phyloP scores from a whole-genome alignment of 2,888 invertebrate species.

The Drosophila vallismaia region DNA sequence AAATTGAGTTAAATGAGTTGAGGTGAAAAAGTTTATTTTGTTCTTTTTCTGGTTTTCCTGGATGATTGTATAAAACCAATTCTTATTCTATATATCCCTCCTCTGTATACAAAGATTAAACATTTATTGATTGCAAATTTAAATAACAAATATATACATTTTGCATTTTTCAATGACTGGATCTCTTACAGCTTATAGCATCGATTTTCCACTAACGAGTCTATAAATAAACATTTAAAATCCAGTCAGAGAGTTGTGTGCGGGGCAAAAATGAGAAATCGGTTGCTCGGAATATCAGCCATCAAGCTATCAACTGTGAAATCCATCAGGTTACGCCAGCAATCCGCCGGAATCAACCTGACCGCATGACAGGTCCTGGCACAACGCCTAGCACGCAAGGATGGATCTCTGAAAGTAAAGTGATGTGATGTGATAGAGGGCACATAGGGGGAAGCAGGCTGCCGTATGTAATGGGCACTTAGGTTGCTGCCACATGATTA shows the following conservation, averaged over 20 bases:
- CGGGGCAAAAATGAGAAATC: constrained; percentile 22
- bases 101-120: not conserved
- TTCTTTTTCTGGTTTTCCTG: not conserved
- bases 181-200: not conserved
- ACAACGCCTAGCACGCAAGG: constrained; percentile 18
- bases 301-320: constrained; percentile 38
- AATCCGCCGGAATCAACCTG: constrained; percentile 24
- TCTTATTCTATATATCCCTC: not conserved
- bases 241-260: constrained; percentile 1
- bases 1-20: not conserved
- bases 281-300: constrained; percentile 20
- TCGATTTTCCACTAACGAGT: constrained; percentile 20
- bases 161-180: not conserved
- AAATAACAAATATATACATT: not conserved
- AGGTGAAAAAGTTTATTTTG: not conserved
- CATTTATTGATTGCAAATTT: not conserved
- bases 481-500: constrained; percentile 65
- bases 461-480: constrained; percentile 52
- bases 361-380: constrained; percentile 25
- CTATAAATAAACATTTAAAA: constrained; percentile 3
- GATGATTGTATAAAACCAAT: not conserved
- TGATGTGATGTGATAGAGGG: constrained; percentile 2
- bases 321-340: constrained; percentile 36
- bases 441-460: constrained; percentile 12
- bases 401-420: constrained; percentile 4